These are phyloP conservation scores for Agrilus mali DNA, from an alignment of 2,888 invertebrate species.

Conservation along the genomic window DNA sequence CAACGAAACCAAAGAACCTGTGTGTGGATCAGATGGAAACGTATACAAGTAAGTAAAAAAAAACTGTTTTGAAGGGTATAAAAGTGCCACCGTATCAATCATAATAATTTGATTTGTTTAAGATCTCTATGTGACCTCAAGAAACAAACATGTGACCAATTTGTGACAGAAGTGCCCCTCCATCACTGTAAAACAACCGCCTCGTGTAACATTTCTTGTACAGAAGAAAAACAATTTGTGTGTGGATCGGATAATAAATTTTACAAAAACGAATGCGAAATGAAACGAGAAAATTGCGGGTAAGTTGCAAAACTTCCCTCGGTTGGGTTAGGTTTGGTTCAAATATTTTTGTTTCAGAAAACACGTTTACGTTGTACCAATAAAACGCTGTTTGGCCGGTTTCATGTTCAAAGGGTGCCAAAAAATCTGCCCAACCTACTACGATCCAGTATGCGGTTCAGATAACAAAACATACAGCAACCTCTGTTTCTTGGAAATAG, in stretches of 20 bases:
- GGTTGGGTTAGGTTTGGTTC: constrained; percentile 11
- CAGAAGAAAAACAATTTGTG: constrained; percentile 62
- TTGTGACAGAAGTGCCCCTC: constrained; percentile 70
- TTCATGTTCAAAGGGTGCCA: constrained; percentile 81
- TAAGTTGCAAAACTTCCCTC: constrained; percentile 26
- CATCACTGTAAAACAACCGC: constrained; percentile 79
- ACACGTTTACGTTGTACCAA: constrained; percentile 82
- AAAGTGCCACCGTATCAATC: not conserved
- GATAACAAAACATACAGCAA: constrained; percentile 89
- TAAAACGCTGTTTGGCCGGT: constrained; percentile 72
- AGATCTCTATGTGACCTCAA: constrained; percentile 77
- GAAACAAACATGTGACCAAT: constrained; percentile 70
- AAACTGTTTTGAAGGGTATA: not conserved
- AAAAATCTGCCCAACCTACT: constrained; percentile 73
- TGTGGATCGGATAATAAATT: constrained; percentile 86
- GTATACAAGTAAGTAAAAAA: constrained; percentile 54
- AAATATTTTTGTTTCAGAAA: constrained; percentile 43
- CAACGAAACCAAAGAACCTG: constrained; percentile 50
- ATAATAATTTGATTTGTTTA: constrained; percentile 5
- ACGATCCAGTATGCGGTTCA: constrained; percentile 87
- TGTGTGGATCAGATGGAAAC: constrained; percentile 83
- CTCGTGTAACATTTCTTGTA: constrained; percentile 64
- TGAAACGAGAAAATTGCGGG: constrained; percentile 86
- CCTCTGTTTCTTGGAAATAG: constrained; percentile 82
- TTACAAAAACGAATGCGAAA: constrained; percentile 81